Percentiles rank a stretch among this genome's conserved stretches.
Evolutionary conservation across 2,113 vertebrate genomes (phyloP).

Genomic region (Pungitius pungitius): DNA sequence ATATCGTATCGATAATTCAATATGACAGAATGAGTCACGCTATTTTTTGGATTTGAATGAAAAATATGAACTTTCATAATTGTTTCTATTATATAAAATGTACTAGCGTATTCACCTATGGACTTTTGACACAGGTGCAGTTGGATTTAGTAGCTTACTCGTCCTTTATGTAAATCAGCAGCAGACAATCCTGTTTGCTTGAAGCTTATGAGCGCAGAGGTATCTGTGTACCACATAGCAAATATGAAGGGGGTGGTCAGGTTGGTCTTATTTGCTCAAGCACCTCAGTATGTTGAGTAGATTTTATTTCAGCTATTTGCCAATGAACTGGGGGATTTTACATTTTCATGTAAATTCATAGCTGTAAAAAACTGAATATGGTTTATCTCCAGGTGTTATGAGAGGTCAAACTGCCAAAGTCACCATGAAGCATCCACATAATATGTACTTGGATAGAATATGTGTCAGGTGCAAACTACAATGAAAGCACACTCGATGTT

Average conservation of each 20-base stretch:
- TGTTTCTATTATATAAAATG: slow-evolving; percentile 1
- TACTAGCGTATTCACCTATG: background rate
- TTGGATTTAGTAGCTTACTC: slow-evolving; percentile 15
- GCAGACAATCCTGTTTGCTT: slow-evolving; percentile 57
- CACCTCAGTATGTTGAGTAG: slow-evolving; percentile 51
- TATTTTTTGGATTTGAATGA: no score
- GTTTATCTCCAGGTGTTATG: background rate
- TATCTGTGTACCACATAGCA: slow-evolving; percentile 42
- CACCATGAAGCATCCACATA: slow-evolving; percentile 2
- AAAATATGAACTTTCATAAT: no score
- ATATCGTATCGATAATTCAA: background rate
- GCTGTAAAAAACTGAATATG: background rate
- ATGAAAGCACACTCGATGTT: slow-evolving; percentile 14
- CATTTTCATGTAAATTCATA: slow-evolving; percentile 8
- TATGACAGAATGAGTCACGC: background rate
- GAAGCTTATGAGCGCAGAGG: slow-evolving; percentile 48
- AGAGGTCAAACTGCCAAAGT: slow-evolving; percentile 30
- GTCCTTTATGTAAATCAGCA: slow-evolving; percentile 50
- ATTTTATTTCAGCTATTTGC: slow-evolving; percentile 39
- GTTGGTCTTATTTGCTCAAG: slow-evolving; percentile 43
- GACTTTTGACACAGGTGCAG: background rate
- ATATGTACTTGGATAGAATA: background rate
- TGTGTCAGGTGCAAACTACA: slow-evolving; percentile 6
- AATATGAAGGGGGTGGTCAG: slow-evolving; percentile 24
- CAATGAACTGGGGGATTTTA: slow-evolving; percentile 21